Evolutionary conservation across 2,797 vertebrate genomes (phyloP).

Genomic region (Erethizon dorsatum): DNA sequence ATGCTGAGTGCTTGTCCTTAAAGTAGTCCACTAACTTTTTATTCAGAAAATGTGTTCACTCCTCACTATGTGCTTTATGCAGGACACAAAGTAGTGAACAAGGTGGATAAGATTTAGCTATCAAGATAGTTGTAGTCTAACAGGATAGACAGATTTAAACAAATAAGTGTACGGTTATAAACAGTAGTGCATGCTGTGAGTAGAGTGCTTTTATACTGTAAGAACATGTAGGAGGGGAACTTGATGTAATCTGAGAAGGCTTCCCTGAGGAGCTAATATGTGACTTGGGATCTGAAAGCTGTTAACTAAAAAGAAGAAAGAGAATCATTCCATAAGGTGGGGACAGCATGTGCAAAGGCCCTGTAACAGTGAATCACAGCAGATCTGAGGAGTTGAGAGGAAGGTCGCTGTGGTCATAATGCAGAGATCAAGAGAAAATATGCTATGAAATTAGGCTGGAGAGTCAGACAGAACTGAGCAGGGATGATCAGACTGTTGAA

Average conservation of each 20-base stretch:
- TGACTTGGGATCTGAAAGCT: slow-evolving; percentile 54
- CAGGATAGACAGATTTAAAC: neutral
- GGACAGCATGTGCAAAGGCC: neutral
- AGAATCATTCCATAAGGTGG: neutral
- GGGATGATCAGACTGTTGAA: neutral
- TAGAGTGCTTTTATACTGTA: neutral
- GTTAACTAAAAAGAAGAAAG: slow-evolving; percentile 63
- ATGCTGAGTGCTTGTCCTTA: neutral
- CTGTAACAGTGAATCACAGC: slow-evolving; percentile 12
- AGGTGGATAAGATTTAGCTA: neutral
- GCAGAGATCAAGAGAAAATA: slow-evolving; percentile 7
- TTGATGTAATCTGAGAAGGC: neutral
- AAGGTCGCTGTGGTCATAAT: neutral
- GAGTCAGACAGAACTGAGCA: neutral
- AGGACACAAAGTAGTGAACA: neutral
- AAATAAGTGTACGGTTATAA: slow-evolving; percentile 13
- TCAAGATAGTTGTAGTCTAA: neutral
- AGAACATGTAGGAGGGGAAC: neutral
- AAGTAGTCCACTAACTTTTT: neutral
- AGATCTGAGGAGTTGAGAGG: neutral
- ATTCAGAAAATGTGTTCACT: neutral
- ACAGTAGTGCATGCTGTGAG: neutral
- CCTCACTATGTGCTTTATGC: neutral
- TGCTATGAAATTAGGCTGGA: neutral
- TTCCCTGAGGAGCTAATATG: slow-evolving; percentile 18